These are phyloP conservation scores for Prionace glauca DNA, from an alignment of 2,797 vertebrate species.

Conservation along the genomic window DNA sequence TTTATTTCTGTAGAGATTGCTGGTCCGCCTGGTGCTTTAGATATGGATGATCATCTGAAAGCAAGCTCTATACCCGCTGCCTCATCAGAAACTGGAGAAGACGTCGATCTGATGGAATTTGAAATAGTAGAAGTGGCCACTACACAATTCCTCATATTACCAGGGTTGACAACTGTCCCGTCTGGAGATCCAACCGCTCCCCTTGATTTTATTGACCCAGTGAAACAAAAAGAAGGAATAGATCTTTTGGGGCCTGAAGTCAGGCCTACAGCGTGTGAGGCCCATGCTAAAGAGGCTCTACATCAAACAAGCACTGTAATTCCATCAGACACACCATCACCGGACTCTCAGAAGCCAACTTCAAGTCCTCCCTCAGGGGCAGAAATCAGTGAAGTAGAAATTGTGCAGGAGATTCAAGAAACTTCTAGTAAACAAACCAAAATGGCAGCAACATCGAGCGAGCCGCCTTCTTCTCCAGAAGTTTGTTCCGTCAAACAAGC, in stretches of 20 bases:
- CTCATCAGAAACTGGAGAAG: neutral
- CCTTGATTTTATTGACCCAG: neutral
- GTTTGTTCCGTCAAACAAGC: neutral
- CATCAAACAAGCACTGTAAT: neutral
- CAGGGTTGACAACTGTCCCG: neutral
- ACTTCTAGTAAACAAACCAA: neutral
- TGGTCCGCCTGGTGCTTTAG: neutral
- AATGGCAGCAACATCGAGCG: too few relatives aligned
- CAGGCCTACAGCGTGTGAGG: neutral
- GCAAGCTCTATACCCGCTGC: slow-evolving; percentile 34
- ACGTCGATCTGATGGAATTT: neutral
- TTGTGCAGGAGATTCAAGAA: neutral
- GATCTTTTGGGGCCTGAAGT: neutral
- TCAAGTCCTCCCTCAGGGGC: neutral
- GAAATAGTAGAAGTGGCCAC: neutral
- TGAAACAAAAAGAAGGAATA: neutral
- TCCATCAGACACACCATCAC: neutral
- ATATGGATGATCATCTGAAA: slow-evolving; percentile 38
- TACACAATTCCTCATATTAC: neutral
- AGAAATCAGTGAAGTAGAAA: neutral
- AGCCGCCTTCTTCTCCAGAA: neutral
- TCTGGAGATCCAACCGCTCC: neutral
- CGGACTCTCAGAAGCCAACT: neutral
- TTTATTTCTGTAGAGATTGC: neutral
- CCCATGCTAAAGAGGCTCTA: neutral